phyloP scores from a whole-genome alignment of 2,888 invertebrate genomes.

The Fragum whitleyi region DNA sequence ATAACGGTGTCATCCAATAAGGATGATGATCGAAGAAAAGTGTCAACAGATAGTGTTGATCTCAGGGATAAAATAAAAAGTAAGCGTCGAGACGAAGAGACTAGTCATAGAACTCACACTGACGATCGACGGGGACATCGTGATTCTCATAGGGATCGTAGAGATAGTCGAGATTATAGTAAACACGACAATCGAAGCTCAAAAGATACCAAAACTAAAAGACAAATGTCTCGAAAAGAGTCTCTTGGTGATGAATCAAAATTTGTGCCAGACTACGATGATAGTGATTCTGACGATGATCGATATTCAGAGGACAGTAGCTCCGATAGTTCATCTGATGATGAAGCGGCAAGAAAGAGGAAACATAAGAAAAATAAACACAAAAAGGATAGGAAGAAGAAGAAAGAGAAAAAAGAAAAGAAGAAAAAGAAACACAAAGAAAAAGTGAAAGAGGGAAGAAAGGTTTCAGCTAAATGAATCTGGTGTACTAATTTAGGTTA shows the following conservation, averaged over 20 bases:
- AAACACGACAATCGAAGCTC: conserved; percentile 21
- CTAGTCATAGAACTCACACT: conserved; percentile 15
- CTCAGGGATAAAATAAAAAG: conserved; percentile 62
- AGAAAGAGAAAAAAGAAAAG: conserved; percentile 72
- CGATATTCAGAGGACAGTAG: conserved; percentile 45
- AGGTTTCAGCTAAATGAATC: conserved; percentile 27
- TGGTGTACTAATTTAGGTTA: too few species aligned
- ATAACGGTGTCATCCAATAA: conserved; percentile 67
- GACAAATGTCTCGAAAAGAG: conserved; percentile 69
- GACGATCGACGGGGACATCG: conserved; percentile 28
- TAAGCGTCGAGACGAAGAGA: conserved; percentile 77
- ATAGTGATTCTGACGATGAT: conserved; percentile 64
- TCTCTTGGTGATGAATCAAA: conserved; percentile 80
- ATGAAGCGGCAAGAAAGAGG: conserved; percentile 53
- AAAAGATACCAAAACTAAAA: conserved; percentile 18
- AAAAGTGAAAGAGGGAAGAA: conserved; percentile 53
- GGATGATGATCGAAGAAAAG: conserved; percentile 51
- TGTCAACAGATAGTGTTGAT: conserved; percentile 55
- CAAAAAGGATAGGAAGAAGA: conserved; percentile 71
- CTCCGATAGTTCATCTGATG: conserved; percentile 56
- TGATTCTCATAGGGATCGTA: conserved; percentile 44
- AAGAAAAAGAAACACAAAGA: conserved; percentile 67
- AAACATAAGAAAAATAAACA: conserved; percentile 73
- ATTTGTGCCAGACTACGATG: conserved; percentile 82
- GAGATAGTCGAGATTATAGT: conserved; percentile 39